Conservation (phyloP, 2,888 invertebrate species). For the Ichneumoninae sp. region DNA sequence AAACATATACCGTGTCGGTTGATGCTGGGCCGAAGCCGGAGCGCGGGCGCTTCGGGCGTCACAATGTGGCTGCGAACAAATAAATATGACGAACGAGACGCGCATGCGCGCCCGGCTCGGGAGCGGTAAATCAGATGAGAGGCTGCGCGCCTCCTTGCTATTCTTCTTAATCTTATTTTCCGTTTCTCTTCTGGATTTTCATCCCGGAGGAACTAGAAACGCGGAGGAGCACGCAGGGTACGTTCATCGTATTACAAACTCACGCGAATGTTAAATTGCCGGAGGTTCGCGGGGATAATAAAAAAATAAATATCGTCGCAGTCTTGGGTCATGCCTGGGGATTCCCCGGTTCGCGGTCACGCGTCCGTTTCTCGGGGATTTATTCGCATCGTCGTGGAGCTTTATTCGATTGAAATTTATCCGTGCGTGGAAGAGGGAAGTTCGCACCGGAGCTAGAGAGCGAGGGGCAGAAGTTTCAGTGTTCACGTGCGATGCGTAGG, state of each 20-base stretch:
- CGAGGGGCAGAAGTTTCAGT: slow-evolving; percentile 24
- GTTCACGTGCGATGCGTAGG: slow-evolving; percentile 8
- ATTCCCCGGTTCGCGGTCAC: slow-evolving; percentile 31
- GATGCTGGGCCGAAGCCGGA: background rate
- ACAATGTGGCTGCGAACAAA: slow-evolving; percentile 71
- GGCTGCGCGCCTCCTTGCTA: slow-evolving; percentile 28
- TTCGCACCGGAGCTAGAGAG: slow-evolving; percentile 24
- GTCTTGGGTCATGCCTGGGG: slow-evolving; percentile 25
- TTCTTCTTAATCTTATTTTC: slow-evolving; percentile 9
- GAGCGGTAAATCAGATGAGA: slow-evolving; percentile 70
- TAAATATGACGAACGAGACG: slow-evolving; percentile 74
- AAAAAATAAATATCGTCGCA: slow-evolving; percentile 12
- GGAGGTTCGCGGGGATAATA: background rate
- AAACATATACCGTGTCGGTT: slow-evolving; percentile 36
- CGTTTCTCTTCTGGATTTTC: slow-evolving; percentile 18
- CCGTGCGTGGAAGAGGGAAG: slow-evolving; percentile 29
- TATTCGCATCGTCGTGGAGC: slow-evolving; percentile 36
- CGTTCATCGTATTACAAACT: slow-evolving; percentile 8
- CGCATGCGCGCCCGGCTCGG: slow-evolving; percentile 52
- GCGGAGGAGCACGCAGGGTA: slow-evolving; percentile 5
- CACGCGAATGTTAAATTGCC: slow-evolving; percentile 16
- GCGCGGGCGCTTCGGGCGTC: slow-evolving; percentile 66
- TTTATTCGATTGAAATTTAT: slow-evolving; percentile 57
- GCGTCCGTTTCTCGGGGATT: slow-evolving; percentile 45
- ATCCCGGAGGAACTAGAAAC: slow-evolving; percentile 2